These are phyloP conservation scores for Oryctolagus cuniculus DNA, from an alignment of 2,113 vertebrate species.

Conservation along the genomic window DNA sequence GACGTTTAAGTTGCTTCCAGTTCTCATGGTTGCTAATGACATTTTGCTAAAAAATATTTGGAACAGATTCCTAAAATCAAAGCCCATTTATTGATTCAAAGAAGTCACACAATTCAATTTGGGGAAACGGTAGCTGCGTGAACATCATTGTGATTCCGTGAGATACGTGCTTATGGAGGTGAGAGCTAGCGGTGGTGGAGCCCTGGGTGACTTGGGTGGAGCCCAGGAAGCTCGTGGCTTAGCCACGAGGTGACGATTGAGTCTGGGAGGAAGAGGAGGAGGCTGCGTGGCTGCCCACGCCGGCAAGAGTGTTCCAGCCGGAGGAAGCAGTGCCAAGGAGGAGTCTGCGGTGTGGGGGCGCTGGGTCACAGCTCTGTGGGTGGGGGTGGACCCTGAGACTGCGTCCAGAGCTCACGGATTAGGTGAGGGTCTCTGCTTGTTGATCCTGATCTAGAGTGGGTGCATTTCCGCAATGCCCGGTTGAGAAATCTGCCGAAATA, in stretches of 20 bases:
- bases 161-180: background rate
- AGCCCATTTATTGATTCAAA: background rate
- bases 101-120: background rate
- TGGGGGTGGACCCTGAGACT: background rate
- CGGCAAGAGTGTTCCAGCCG: background rate
- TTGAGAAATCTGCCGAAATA: slow-evolving; percentile 28
- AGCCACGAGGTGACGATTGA: background rate
- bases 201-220: background rate
- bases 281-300: background rate
- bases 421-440: background rate
- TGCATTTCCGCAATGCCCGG: background rate
- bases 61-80: background rate
- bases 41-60: slow-evolving; percentile 23
- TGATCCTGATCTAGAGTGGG: background rate
- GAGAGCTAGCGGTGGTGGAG: background rate
- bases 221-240: background rate
- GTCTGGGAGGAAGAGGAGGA: background rate
- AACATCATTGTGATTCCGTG: background rate
- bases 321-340: background rate
- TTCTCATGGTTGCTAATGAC: background rate
- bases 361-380: background rate
- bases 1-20: background rate
- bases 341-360: background rate
- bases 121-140: background rate
- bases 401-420: background rate